Evolutionary conservation across 2,888 invertebrate species (phyloP), one percentile per base, ranked within the genome.

Genomic region (Papilio elwesi): DNA sequence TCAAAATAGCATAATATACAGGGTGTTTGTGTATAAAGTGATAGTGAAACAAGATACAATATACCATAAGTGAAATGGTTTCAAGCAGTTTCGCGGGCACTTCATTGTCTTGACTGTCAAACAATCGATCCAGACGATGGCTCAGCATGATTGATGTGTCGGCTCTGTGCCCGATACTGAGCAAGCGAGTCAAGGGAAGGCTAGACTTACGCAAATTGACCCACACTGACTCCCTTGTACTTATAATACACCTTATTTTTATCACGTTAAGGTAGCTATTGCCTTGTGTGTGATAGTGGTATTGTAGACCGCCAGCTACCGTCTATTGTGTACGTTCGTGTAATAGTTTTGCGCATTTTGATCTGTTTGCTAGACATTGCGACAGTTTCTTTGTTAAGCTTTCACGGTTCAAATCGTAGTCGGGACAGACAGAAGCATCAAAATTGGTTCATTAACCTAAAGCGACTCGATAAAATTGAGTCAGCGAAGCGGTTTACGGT

Each of bases 161-260:
- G 26, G 82, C 84, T 83, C 83, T 80, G 81, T 48, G 80, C 82
- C 82, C 82, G 84, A 86, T 85, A 85, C 86, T 85, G 85, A 68
- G 75, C 81, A 86, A 85, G 80, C 83, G 77, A 88, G 90, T 89
- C 90, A 90, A 90, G 90, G 90, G 83, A 79, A 83, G 80, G 74
- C 73, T 76, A 76, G 78, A 75, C 76, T 85, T 86, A 83, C 86
- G 87, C 84, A 83, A 84, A 82, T 83, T 77, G 78, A 77, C 76
- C 78, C 76, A 74, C 71, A 43, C 43, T 43, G 7, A 43, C 6
- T 7, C 38, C 26, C 15, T 36, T 8, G 9, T 49, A 12, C 36
- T 51, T 38, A 36, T n/a, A 0, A 48, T 26, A 49, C 26, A 64
- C 49, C 10, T 48, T 49, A 70, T 38, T 36, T 7, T 26, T 6